Conservation (phyloP, 2,888 invertebrate species). For the Atrina japonica region DNA sequence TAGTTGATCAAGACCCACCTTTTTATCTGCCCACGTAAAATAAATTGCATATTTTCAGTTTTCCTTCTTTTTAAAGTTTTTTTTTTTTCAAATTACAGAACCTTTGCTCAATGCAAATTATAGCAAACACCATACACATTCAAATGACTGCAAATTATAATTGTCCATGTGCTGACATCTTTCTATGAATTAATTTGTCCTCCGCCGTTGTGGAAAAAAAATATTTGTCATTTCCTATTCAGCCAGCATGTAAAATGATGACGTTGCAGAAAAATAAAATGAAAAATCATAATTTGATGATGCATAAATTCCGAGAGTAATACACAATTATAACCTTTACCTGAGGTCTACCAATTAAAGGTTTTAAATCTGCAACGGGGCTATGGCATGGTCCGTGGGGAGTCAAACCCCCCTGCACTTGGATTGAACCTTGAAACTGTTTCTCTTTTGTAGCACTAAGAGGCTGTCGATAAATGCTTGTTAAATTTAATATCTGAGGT, state of each 20-base stretch:
- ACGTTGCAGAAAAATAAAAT: not conserved
- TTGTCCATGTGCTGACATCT: too few relatives aligned
- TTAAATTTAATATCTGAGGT: constrained; percentile 66
- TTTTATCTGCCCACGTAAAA: too few relatives aligned
- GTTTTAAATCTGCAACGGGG: constrained; percentile 53
- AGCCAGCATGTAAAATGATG: not conserved
- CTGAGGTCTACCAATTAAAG: constrained; percentile 63
- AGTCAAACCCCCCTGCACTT: constrained; percentile 51
- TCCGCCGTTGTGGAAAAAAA: not conserved
- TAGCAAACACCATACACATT: too few relatives aligned
- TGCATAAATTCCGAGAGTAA: constrained; percentile 6
- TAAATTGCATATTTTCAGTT: too few relatives aligned
- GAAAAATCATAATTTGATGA: not conserved
- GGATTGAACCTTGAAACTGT: constrained; percentile 33
- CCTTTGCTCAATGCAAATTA: too few relatives aligned
- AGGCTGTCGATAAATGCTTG: constrained; percentile 64
- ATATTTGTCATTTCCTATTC: too few relatives aligned
- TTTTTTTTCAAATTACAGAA: too few relatives aligned
- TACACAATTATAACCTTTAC: constrained; percentile 41
- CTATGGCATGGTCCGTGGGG: constrained; percentile 50
- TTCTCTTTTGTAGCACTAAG: constrained; percentile 54
- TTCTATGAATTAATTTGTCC: not conserved
- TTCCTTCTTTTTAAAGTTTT: too few relatives aligned
- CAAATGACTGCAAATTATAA: too few relatives aligned
- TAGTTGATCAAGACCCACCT: too few relatives aligned